Base-by-base conservation (phyloP, 2,113 vertebrate genomes). In the Proterorhinus semilunaris region DNA sequence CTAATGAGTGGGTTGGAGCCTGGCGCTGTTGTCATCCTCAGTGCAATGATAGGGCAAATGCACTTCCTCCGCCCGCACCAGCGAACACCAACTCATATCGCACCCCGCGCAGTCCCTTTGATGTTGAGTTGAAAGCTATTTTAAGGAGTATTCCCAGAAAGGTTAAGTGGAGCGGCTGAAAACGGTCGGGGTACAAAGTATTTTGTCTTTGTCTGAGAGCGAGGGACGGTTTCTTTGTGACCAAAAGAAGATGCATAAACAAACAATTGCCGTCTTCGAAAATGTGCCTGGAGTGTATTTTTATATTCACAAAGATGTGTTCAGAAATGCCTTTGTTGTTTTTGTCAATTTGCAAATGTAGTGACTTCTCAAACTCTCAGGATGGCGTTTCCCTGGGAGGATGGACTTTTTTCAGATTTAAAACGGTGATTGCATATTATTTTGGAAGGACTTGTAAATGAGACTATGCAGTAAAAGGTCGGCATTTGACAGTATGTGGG, bases 1-100 rank as follows among this genome's bases (percentile, higher is more conserved):
- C 72, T 82, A 86, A 82, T 86, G 68, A 88, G 75, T 82, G 75
- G 78, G 80, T 73, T 76, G 74, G 62, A 79, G 74, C 70, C 65
- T 62, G 66, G 69, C 65, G 66, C 74, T 76, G 61, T 80, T 83
- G 82, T 87, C 79, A 73, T 75, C 73, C 17, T 21, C 59, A 51
- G 52, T 65, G 54, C 72, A 83, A 63, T 82, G 85, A 86, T 76
- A 64, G 72, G 71, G 64, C 65, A 63, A 47, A 63, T n/a, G 62
- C 65, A 52, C 74, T 84, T 78, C 76, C 73, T 82, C 62, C 7
- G 58, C 71, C 72, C 68, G 69, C 72, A 69, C 80, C 72, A 85
- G 80, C 80, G 82, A 76, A 80, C 75, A 58, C 73, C 78, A 72
- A 80, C 70, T 57, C 59, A 61, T 62, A 63, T 76, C 74, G 65